phyloP scores from a whole-genome alignment of 2,797 vertebrate species.

The Momotus momota region DNA sequence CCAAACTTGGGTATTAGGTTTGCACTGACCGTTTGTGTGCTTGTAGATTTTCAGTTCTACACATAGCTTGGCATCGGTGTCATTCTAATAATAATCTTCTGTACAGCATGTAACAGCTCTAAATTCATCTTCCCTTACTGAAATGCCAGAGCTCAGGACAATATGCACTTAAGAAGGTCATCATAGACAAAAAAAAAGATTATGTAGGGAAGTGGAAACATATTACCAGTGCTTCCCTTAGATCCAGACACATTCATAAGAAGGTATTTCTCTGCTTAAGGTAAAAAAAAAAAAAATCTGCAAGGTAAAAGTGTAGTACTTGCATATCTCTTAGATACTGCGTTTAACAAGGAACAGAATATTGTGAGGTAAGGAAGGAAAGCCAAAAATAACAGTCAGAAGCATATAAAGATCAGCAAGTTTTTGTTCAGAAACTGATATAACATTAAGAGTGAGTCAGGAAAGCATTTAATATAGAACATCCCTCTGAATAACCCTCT shows the following conservation, averaged over 20 bases:
- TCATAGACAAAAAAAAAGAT: not conserved
- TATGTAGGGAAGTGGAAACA: not conserved
- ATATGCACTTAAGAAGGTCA: not conserved
- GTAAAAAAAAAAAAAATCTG: not conserved
- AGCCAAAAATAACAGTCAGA: conserved; percentile 5
- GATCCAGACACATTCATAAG: not conserved
- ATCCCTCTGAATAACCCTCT: not conserved
- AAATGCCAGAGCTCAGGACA: conserved; percentile 9
- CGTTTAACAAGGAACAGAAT: not conserved
- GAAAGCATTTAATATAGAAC: not conserved
- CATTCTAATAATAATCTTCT: conserved; percentile 24
- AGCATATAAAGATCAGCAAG: not conserved
- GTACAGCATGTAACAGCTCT: not conserved
- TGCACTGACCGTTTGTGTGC: not conserved
- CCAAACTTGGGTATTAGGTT: not conserved
- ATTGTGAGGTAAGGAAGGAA: not conserved
- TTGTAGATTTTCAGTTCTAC: not conserved
- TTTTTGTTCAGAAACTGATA: not conserved
- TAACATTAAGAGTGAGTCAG: not conserved
- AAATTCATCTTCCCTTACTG: not conserved
- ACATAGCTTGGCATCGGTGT: not conserved
- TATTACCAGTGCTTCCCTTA: not conserved
- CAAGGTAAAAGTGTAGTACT: not conserved
- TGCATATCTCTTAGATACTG: not conserved
- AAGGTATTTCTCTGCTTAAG: not conserved